Conservation (phyloP, 2,888 invertebrate genomes). For the Agriotes lineatus region DNA sequence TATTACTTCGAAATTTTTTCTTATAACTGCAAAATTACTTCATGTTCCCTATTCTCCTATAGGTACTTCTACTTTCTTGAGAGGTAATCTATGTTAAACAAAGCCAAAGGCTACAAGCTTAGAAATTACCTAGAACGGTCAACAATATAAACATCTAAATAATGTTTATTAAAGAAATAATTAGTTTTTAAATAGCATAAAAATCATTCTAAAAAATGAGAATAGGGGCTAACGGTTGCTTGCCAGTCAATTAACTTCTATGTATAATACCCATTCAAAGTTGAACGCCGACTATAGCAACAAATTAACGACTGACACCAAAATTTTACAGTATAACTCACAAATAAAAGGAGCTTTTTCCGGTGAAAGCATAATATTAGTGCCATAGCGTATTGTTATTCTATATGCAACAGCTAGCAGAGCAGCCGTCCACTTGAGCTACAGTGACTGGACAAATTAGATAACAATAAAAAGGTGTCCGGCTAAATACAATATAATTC, state of each 20-base stretch:
- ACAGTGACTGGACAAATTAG: constrained; percentile 56
- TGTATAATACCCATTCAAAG: constrained; percentile 12
- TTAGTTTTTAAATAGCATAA: too few species aligned
- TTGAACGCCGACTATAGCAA: constrained; percentile 16
- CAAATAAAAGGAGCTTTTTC: constrained; percentile 42
- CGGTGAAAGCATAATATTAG: constrained; percentile 39
- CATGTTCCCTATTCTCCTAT: too few species aligned
- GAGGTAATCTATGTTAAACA: too few species aligned
- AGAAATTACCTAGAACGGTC: too few species aligned
- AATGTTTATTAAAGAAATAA: too few species aligned
- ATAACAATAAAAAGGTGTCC: constrained; percentile 57
- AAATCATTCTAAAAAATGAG: too few species aligned
- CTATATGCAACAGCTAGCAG: constrained; percentile 5
- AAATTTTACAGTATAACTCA: constrained; percentile 42
- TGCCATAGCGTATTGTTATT: constrained; percentile 30
- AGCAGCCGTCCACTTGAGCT: constrained; percentile 41
- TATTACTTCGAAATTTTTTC: too few species aligned
- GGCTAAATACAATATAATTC: constrained; percentile 61
- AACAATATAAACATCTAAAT: too few species aligned
- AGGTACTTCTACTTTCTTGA: too few species aligned
- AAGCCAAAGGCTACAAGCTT: too few species aligned
- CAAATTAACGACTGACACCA: constrained; percentile 34
- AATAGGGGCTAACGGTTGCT: background rate
- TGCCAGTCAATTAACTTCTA: constrained; percentile 29
- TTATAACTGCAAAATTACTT: too few species aligned